phyloP scores from a whole-genome alignment of 1,140 invertebrate genomes.

The Papilio dardanus region DNA sequence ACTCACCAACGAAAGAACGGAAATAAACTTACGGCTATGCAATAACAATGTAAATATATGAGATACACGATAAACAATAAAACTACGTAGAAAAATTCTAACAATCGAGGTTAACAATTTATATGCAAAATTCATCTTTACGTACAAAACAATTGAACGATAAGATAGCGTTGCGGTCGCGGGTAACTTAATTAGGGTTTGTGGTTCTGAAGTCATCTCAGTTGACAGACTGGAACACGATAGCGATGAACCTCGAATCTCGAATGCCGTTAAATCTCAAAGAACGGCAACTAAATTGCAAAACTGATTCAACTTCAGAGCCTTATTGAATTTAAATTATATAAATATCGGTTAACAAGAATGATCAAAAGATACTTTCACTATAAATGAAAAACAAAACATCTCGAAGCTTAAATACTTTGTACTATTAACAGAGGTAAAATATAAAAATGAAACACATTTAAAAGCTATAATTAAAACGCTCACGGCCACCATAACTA shows the following conservation, averaged over 20 bases:
- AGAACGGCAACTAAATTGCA: constrained; percentile 14
- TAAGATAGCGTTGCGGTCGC: constrained; percentile 56
- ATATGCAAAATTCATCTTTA: constrained; percentile 61
- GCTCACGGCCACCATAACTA: constrained; percentile 59
- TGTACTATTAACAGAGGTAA: constrained; percentile 71
- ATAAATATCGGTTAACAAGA: not conserved
- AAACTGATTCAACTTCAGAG: constrained; percentile 23
- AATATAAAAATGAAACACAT: constrained; percentile 51
- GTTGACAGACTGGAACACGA: constrained; percentile 20
- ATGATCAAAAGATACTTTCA: constrained; percentile 34
- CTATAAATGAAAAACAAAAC: constrained; percentile 13
- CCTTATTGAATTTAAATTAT: constrained; percentile 13
- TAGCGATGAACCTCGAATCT: constrained; percentile 24
- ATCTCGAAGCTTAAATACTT: constrained; percentile 51
- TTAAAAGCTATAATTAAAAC: constrained; percentile 64
- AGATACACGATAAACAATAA: constrained; percentile 73
- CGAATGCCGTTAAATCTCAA: constrained; percentile 30
- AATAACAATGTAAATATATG: constrained; percentile 78
- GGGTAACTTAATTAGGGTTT: constrained; percentile 54
- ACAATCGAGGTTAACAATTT: constrained; percentile 69
- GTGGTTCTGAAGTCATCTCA: constrained; percentile 40
- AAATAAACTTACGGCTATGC: constrained; percentile 75
- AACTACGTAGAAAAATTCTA: constrained; percentile 77
- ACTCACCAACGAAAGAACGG: constrained; percentile 71
- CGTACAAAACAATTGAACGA: constrained; percentile 57